Conservation (phyloP, 2,113 vertebrate genomes). For the Arizona elegans region DNA sequence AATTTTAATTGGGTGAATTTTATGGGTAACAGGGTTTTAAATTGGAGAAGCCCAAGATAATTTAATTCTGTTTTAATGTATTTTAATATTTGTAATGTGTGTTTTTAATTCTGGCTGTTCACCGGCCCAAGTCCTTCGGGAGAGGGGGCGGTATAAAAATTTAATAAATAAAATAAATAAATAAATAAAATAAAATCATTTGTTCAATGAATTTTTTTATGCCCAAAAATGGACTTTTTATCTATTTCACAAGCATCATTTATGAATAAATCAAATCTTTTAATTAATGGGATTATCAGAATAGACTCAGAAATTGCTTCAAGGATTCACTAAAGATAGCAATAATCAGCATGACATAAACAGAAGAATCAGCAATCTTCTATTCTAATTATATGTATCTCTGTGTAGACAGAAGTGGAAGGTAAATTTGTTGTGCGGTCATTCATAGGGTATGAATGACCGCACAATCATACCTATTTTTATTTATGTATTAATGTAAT, state of each 20-base stretch:
- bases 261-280: background rate
- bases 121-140: too few species aligned
- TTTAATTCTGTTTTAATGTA: too few species aligned
- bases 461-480: background rate
- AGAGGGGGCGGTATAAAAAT: too few species aligned
- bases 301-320: background rate
- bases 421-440: background rate
- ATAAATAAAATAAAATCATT: too few species aligned
- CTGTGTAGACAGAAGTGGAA: background rate
- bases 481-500: background rate
- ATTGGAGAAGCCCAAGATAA: too few species aligned
- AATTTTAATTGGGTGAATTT: too few species aligned
- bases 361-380: background rate
- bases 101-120: too few species aligned
- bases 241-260: background rate
- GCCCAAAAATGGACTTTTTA: background rate
- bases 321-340: background rate
- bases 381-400: background rate
- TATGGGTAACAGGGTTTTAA: too few species aligned
- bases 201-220: background rate
- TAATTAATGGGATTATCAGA: background rate
- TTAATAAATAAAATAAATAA: too few species aligned
- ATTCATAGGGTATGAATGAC: background rate
- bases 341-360: background rate
- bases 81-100: too few species aligned